Base-by-base conservation (phyloP, 2,797 vertebrate genomes). In the Okamejei kenojei region DNA sequence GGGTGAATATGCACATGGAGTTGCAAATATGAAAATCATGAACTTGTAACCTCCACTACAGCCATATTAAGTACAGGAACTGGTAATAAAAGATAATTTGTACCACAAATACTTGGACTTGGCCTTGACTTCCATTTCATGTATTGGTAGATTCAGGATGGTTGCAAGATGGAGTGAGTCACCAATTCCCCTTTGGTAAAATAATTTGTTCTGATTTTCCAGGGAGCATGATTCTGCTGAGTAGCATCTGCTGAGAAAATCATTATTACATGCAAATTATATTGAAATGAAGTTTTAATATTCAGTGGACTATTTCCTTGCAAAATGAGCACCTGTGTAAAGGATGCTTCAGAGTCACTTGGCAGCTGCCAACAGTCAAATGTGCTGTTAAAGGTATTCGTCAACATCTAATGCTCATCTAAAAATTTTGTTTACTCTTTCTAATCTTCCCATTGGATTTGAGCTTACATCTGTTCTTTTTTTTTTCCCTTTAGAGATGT, bases 261-360 rank as follows among this genome's bases (percentile, higher is more conserved):
- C 29, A 32, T 32, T 76, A 76, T 9, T 76, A 26, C 23, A 29
- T 76, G 74, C 4, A 76, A 76, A 76, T 76, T 78, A 32, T 10
- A 78, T 78, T 32, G n/a, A 78, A 32, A 32, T 32, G 29, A 2
- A 35, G 76, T 10, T 78, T 78, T n/a, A 78, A 5, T 32, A 11
- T 78, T 78, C 29, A 78, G n/a, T 15, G 76, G 9, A 29, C 73
- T 26, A 76, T 77, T 77, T 77, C 26, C 29, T n/a, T 77, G 6
- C 76, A 77, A 77, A 77, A 77, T 77, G 76, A 77, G 26, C 76
- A 77, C 76, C 76, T 77, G 76, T 77, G 76, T n/a, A 77, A 77
- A 77, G 35, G 11, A 78, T 8, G 76, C 21, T 73, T 21, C 71
- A 73, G 65, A 26, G 71, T 21, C 19, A 23, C 71, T 21, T 21